phyloP scores from a whole-genome alignment of 2,113 vertebrate genomes.

The Rallus limicola region DNA sequence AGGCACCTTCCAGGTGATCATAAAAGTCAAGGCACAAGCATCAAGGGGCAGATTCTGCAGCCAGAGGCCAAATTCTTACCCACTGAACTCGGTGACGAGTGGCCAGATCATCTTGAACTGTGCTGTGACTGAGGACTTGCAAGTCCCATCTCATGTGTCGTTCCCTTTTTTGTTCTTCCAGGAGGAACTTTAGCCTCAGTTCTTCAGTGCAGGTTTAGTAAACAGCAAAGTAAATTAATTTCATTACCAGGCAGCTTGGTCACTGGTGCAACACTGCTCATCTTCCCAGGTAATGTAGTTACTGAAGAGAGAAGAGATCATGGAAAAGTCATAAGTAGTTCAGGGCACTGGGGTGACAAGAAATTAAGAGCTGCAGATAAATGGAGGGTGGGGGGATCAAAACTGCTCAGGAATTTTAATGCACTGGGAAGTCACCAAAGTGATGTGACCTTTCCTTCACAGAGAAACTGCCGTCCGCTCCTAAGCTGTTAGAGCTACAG shows the following conservation, averaged over 20 bases:
- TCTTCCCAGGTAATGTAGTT: not conserved
- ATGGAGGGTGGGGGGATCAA: not conserved
- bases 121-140: not conserved
- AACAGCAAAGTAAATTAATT: not conserved
- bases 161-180: not conserved
- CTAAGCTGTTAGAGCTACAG: not conserved
- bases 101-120: rapidly evolving
- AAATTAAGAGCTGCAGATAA: not conserved
- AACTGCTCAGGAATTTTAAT: not conserved
- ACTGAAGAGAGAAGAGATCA: not conserved
- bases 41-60: rapidly evolving
- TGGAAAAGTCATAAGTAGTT: not conserved
- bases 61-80: not conserved
- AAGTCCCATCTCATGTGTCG: not conserved
- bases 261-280: not conserved
- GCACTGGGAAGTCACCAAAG: not conserved
- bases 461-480: not conserved
- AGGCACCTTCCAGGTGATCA: not conserved
- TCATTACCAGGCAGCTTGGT: not conserved
- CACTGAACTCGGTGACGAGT: not conserved
- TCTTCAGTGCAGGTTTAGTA: not conserved
- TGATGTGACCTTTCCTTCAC: not conserved
- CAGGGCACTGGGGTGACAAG: not conserved
- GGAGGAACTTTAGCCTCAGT: not conserved
- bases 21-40: not conserved